Conservation (phyloP, 2,888 invertebrate genomes). For the Pedicia rivosa region DNA sequence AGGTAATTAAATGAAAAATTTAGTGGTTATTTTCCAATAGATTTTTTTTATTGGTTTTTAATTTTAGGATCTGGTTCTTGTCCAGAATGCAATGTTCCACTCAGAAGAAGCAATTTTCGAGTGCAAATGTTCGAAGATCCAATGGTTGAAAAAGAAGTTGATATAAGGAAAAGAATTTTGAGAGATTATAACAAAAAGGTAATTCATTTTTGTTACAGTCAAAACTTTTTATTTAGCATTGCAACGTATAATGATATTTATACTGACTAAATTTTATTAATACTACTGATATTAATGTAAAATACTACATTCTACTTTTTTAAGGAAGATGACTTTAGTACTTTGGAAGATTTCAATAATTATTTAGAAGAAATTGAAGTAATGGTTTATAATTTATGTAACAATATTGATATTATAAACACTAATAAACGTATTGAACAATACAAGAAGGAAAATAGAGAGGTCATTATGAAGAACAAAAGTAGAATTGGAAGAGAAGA, state of each 20-base stretch:
- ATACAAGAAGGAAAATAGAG: slow-evolving; percentile 81
- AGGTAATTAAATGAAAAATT: slow-evolving; percentile 38
- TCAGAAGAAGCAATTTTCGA: slow-evolving; percentile 79
- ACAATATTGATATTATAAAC: slow-evolving; percentile 74
- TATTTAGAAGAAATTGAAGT: slow-evolving; percentile 92
- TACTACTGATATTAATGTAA: not conserved
- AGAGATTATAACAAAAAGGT: slow-evolving; percentile 81
- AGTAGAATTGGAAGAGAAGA: slow-evolving; percentile 63
- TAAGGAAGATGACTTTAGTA: slow-evolving; percentile 71
- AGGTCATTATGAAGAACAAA: slow-evolving; percentile 66
- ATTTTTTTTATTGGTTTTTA: not conserved
- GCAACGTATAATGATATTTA: too few relatives aligned
- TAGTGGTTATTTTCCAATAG: not conserved
- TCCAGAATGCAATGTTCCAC: slow-evolving; percentile 79
- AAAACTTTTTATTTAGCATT: too few relatives aligned
- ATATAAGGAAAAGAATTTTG: slow-evolving; percentile 76
- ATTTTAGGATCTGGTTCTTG: slow-evolving; percentile 76
- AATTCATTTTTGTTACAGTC: not conserved
- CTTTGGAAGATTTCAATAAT: slow-evolving; percentile 78
- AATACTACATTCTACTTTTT: slow-evolving; percentile 1
- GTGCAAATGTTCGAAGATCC: slow-evolving; percentile 95
- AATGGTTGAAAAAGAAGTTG: slow-evolving; percentile 92
- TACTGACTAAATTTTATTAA: not conserved
- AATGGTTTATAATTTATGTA: slow-evolving; percentile 77
- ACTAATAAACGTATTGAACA: slow-evolving; percentile 84